These are phyloP conservation scores for Zalophus californianus DNA, from an alignment of 2,797 vertebrate genomes.

Conservation along the genomic window DNA sequence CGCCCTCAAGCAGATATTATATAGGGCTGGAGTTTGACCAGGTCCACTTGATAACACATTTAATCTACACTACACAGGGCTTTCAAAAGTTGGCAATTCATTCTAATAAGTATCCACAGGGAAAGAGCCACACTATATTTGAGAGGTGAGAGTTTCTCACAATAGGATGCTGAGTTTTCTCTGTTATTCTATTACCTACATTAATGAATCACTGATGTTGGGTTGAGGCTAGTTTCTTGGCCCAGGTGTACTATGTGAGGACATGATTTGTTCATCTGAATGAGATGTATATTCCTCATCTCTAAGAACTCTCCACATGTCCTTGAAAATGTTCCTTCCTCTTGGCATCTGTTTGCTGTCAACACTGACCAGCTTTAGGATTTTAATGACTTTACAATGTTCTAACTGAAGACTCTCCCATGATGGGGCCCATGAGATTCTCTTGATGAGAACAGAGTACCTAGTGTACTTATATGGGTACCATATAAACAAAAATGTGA, in stretches of 20 bases:
- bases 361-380: neutral
- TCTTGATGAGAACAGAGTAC: neutral
- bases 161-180: neutral
- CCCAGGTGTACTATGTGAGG: neutral
- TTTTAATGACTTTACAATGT: neutral
- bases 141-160: neutral
- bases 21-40: neutral
- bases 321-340: neutral
- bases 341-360: neutral
- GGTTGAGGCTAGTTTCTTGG: neutral
- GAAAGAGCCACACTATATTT: neutral
- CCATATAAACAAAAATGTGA: neutral
- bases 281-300: neutral
- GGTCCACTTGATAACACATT: neutral
- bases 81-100: neutral
- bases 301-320: neutral
- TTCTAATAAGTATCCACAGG: neutral
- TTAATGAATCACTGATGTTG: neutral
- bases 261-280: neutral
- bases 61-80: fast-evolving
- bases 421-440: neutral
- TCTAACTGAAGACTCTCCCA: neutral
- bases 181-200: neutral
- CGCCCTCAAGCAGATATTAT: neutral
- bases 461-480: neutral